phyloP scores from a whole-genome alignment of 2,888 invertebrate species.

The Hydraecia micacea region DNA sequence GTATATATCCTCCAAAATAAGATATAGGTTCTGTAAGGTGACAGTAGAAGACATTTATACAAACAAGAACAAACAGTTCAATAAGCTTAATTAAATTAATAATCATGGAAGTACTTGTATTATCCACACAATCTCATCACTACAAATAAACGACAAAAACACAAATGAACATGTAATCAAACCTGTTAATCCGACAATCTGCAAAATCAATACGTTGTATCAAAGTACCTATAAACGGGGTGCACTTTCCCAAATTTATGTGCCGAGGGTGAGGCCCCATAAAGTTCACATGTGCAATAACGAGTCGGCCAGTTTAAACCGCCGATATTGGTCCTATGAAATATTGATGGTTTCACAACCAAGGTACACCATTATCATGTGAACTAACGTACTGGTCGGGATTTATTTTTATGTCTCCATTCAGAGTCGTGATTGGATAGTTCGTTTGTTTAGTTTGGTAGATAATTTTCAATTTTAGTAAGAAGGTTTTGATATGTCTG shows the following conservation, averaged over 20 bases:
- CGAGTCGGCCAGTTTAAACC: slow-evolving; percentile 87
- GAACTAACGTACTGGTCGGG: slow-evolving; percentile 58
- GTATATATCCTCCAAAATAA: neutral
- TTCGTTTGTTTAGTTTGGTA: slow-evolving; percentile 6
- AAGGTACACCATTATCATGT: slow-evolving; percentile 73
- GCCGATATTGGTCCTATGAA: slow-evolving; percentile 84
- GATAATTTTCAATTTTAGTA: neutral
- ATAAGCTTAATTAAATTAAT: neutral
- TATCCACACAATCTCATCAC: neutral
- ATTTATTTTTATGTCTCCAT: slow-evolving; percentile 63
- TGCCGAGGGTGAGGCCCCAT: slow-evolving; percentile 86
- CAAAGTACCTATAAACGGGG: slow-evolving; percentile 64
- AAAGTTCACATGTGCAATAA: slow-evolving; percentile 88
- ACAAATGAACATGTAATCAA: slow-evolving; percentile 55
- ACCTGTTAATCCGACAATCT: slow-evolving; percentile 77
- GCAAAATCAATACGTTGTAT: slow-evolving; percentile 86
- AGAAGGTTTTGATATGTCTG: neutral
- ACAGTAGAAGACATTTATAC: neutral
- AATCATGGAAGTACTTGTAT: neutral
- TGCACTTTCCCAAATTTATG: slow-evolving; percentile 88
- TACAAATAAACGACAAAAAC: slow-evolving; percentile 38
- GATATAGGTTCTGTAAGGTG: neutral
- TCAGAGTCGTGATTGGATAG: slow-evolving; percentile 28
- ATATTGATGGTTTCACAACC: slow-evolving; percentile 83
- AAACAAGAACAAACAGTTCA: neutral